Conservation (phyloP, 2,113 vertebrate genomes). For the Sclerurus mexicanus region DNA sequence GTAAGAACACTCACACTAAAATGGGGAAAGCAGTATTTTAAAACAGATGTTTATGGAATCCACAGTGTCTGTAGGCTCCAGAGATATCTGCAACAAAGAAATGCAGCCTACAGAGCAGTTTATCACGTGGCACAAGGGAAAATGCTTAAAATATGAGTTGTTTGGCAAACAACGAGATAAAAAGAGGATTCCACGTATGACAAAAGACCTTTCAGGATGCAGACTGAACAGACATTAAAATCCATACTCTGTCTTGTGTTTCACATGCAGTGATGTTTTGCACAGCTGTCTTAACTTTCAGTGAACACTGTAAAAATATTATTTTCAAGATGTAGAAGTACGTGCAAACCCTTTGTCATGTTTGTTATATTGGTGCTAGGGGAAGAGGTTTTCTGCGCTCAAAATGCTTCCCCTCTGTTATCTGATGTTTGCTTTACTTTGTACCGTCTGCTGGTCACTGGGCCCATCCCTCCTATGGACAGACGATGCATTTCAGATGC, state of each 20-base stretch:
- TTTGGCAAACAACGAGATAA: constrained; percentile 52
- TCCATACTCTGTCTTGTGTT: not conserved
- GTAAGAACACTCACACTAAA: not conserved
- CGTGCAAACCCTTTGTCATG: not conserved
- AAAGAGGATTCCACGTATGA: constrained; percentile 44
- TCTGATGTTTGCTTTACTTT: not conserved
- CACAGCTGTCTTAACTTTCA: constrained; percentile 7
- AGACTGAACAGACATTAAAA: constrained; percentile 41
- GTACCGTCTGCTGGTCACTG: not conserved
- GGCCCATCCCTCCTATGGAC: not conserved
- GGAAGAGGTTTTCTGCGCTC: not conserved
- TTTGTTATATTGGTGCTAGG: not conserved
- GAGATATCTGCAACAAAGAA: not conserved
- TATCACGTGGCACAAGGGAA: constrained; percentile 26
- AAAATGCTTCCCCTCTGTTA: not conserved
- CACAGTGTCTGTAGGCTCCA: not conserved
- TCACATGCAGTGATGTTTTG: not conserved
- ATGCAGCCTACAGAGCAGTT: not conserved
- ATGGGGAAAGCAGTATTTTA: not conserved
- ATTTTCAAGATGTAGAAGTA: constrained; percentile 25
- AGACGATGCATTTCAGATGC: constrained; percentile 28
- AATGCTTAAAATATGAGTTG: constrained; percentile 51
- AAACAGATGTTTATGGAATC: constrained; percentile 10
- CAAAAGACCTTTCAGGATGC: constrained; percentile 63
- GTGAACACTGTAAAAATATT: not conserved